These are phyloP conservation scores for Caracal caracal DNA, from an alignment of 2,113 vertebrate genomes.

Conservation along the genomic window DNA sequence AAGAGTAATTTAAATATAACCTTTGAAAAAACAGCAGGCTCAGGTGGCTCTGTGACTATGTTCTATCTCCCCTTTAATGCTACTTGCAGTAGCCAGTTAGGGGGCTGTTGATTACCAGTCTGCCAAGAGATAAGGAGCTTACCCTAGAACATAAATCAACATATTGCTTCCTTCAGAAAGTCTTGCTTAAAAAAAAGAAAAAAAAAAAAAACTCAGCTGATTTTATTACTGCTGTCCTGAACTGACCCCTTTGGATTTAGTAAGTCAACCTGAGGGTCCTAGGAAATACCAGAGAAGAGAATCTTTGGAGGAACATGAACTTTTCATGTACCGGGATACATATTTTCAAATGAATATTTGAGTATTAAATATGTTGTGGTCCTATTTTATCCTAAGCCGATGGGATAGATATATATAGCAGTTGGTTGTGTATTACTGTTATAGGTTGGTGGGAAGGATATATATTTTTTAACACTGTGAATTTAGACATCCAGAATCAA, in stretches of 20 bases:
- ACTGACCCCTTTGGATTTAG: background rate
- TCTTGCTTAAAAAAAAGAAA: background rate
- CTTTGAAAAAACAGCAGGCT: background rate
- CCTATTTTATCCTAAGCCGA: background rate
- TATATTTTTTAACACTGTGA: background rate
- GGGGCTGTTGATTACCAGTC: background rate
- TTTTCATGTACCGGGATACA: background rate
- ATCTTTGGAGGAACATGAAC: background rate
- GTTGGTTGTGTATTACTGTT: background rate
- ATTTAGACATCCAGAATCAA: background rate
- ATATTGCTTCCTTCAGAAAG: background rate
- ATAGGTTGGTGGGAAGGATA: background rate
- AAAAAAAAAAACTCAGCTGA: background rate
- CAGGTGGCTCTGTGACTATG: background rate
- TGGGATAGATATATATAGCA: background rate
- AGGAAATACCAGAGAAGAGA: background rate
- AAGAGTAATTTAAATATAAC: background rate
- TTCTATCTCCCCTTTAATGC: background rate
- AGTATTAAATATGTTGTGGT: background rate
- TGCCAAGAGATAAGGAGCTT: background rate
- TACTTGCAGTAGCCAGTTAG: background rate
- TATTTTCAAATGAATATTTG: background rate
- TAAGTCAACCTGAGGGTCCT: background rate
- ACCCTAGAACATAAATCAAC: background rate
- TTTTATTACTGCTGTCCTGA: background rate